Base-by-base conservation (phyloP, 2,888 invertebrate genomes). In the Cheilosia variabilis region DNA sequence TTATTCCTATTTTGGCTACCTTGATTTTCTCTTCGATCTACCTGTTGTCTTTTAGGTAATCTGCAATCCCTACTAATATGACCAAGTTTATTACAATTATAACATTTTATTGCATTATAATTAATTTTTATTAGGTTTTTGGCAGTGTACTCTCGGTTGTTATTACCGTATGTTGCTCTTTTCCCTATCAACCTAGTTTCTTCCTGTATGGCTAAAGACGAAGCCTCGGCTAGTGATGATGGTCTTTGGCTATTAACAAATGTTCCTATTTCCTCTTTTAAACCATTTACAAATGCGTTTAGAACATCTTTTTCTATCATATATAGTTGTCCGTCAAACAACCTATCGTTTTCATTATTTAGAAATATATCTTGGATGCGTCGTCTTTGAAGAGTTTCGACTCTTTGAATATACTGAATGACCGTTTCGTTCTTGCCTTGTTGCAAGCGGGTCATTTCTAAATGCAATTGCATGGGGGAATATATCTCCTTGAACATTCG, bases 381-480 rank as follows among this genome's bases (percentile, higher is more conserved):
- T 15, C 37, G 50, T 27, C 69, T 57, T 45, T 52, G 52, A 24
- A 72, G 58, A 31, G 60, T 71, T 53, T 53, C 53, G 4, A 71
- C 24, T 34, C 43, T 72, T 45, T 62, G 50, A 1, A 58, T 50
- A 37, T 50, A 71, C 47, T 75, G 57, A 1, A 52, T 63, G 9
- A 66, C 58, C 27, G 65, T 75, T 66, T 75, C 65, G 15, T 45
- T 50, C 13, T 22, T 31, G 22, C 27, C n/a, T 58, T 76, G 66
- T 24, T 58, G 66, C 13, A 60, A 27, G 4, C 58, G 58, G 9
- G 68, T 76, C 76, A 76, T 76, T 52, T 68, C 60, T 37, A 76
- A 45, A 45, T 55, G 53, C 34, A 62, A 34, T 53, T 73, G 53
- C 62, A 73, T 53, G 15, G 62, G 34, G 17, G 60, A 52, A 65